phyloP scores from a whole-genome alignment of 2,888 invertebrate genomes.

The Lepidocyrtinus sp. region DNA sequence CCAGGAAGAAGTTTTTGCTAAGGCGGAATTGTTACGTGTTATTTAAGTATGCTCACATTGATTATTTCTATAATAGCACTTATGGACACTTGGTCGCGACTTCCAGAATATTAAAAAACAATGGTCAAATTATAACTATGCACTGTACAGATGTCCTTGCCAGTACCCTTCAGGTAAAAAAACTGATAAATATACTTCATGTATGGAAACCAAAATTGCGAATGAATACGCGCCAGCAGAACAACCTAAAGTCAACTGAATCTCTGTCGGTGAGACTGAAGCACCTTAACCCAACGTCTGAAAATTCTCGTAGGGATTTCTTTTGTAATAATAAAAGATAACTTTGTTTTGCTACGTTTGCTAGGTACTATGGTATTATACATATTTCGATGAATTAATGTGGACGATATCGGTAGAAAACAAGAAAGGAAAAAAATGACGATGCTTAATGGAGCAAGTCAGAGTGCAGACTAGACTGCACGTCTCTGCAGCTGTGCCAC shows the following conservation, averaged over 20 bases:
- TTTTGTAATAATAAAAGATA: neutral
- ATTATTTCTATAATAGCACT: too few species aligned
- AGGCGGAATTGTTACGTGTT: too few species aligned
- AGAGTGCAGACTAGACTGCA: conserved; percentile 54
- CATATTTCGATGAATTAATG: neutral
- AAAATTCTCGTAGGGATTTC: neutral
- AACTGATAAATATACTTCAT: too few species aligned
- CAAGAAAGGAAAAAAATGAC: conserved; percentile 10
- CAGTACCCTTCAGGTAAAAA: neutral
- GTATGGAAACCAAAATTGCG: neutral
- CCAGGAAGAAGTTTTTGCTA: neutral
- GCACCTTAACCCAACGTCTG: too few species aligned
- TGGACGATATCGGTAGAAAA: neutral
- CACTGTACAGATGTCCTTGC: neutral
- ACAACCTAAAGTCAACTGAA: neutral
- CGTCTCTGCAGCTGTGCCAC: conserved; percentile 63
- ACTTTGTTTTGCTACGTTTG: neutral
- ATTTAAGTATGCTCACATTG: too few species aligned
- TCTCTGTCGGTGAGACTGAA: neutral
- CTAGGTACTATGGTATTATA: neutral
- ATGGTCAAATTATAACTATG: neutral
- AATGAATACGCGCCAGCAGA: neutral
- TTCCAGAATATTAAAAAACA: neutral
- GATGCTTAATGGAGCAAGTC: conserved; percentile 58
- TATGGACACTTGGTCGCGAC: neutral